phyloP scores from a whole-genome alignment of 2,888 invertebrate species.

The Hirtodrosophila duncani region DNA sequence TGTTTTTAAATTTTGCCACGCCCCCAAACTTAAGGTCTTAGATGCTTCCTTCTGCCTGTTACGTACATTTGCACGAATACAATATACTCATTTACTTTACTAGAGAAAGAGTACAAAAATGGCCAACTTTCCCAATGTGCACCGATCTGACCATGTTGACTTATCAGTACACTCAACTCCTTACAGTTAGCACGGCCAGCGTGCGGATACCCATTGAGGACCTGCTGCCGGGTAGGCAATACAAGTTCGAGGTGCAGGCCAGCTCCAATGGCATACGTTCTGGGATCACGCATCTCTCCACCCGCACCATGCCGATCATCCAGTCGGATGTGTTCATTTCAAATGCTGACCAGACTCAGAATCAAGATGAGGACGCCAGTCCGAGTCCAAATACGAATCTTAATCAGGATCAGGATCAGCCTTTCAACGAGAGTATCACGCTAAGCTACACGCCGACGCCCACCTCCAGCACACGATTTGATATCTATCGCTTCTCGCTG shows the following conservation, averaged over 20 bases:
- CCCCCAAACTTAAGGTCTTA: too few relatives aligned
- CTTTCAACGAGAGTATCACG: constrained; percentile 84
- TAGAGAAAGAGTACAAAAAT: too few relatives aligned
- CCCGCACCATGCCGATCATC: constrained; percentile 91
- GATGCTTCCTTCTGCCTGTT: too few relatives aligned
- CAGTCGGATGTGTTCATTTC: constrained; percentile 94
- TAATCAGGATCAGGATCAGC: constrained; percentile 79
- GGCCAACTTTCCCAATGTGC: too few relatives aligned
- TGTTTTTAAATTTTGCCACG: too few relatives aligned
- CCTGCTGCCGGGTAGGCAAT: constrained; percentile 89
- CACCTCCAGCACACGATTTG: constrained; percentile 86
- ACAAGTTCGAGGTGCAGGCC: constrained; percentile 87
- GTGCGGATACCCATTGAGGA: constrained; percentile 85
- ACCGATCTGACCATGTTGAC: too few relatives aligned
- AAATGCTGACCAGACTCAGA: constrained; percentile 83
- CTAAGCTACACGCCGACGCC: constrained; percentile 89
- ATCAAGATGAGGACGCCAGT: constrained; percentile 75
- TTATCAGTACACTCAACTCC: not conserved
- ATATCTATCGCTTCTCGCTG: constrained; percentile 90
- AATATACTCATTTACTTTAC: too few relatives aligned
- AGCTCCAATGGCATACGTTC: constrained; percentile 88
- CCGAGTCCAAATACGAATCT: not conserved
- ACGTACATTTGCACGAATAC: too few relatives aligned
- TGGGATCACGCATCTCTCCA: constrained; percentile 85
- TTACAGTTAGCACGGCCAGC: constrained; percentile 74